Conservation (phyloP, 2,888 invertebrate species). For the Epiperipatus broadwayi region DNA sequence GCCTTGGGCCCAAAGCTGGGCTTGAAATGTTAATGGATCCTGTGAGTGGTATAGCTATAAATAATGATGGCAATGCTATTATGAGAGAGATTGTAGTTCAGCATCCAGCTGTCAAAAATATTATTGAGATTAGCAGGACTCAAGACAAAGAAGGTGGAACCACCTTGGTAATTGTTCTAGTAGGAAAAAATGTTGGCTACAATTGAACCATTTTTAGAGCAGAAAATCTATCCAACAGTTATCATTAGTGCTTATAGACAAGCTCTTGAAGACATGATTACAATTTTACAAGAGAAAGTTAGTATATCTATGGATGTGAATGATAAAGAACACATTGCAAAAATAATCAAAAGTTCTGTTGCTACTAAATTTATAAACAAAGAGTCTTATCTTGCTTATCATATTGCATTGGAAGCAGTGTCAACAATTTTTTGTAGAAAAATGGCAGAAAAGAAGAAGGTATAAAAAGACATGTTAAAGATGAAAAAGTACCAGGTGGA, state of each 20-base stretch:
- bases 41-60: constrained; percentile 99
- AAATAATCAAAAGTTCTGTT: constrained; percentile 74
- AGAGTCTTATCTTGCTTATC: constrained; percentile 84
- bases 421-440: constrained; percentile 73
- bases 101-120: constrained; percentile 94
- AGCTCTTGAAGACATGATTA: constrained; percentile 79
- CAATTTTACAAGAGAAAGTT: constrained; percentile 55
- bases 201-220: constrained; percentile 72
- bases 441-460: constrained; percentile 85
- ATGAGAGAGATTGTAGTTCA: constrained; percentile 69
- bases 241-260: constrained; percentile 85
- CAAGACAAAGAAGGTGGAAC: constrained; percentile 99
- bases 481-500: constrained; percentile 80
- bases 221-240: constrained; percentile 91
- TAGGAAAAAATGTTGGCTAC: constrained; percentile 81
- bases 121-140: constrained; percentile 98
- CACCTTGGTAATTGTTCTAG: constrained; percentile 57
- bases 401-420: constrained; percentile 87
- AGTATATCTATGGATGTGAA: constrained; percentile 61
- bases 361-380: constrained; percentile 92
- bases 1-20: constrained; percentile 97
- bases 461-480: constrained; percentile 90
- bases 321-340: constrained; percentile 60
- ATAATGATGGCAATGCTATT: constrained; percentile 98
- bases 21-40: constrained; percentile 52